Conservation (phyloP, 2,888 invertebrate genomes). For the Zygogramma bicolorata region DNA sequence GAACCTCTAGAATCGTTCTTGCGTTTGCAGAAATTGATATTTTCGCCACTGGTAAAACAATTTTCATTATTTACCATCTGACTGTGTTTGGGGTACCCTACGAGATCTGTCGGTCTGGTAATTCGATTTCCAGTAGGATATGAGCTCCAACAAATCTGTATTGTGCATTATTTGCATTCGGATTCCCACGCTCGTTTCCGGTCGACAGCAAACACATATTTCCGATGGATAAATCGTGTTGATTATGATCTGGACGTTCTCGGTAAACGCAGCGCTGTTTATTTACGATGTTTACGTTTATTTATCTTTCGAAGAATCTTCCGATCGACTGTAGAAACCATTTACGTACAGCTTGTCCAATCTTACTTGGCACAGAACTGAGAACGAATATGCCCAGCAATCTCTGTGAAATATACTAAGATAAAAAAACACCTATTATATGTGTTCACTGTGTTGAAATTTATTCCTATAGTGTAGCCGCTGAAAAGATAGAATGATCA, state of each 20-base stretch:
- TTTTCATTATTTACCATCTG: too few relatives aligned
- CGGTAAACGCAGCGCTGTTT: background rate
- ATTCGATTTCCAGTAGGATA: conserved; percentile 29
- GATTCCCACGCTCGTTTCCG: conserved; percentile 30
- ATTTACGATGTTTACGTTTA: background rate
- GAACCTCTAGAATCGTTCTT: too few relatives aligned
- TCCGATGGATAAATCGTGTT: background rate
- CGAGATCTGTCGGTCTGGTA: background rate
- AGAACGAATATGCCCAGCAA: too few relatives aligned
- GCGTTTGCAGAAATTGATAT: too few relatives aligned
- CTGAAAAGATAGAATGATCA: too few relatives aligned
- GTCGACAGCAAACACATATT: background rate
- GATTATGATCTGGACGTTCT: background rate
- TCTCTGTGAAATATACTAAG: too few relatives aligned
- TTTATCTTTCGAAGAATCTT: background rate
- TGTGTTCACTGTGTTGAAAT: too few relatives aligned
- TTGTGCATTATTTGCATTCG: conserved; percentile 23
- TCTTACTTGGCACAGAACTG: too few relatives aligned
- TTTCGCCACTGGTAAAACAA: too few relatives aligned
- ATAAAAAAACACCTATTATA: too few relatives aligned
- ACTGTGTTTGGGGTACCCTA: background rate
- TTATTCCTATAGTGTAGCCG: too few relatives aligned
- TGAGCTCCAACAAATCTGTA: conserved; percentile 23
- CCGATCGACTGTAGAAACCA: background rate
- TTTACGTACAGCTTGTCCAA: background rate